Conservation (phyloP, 2,888 invertebrate species). For the Diarsia rubi region DNA sequence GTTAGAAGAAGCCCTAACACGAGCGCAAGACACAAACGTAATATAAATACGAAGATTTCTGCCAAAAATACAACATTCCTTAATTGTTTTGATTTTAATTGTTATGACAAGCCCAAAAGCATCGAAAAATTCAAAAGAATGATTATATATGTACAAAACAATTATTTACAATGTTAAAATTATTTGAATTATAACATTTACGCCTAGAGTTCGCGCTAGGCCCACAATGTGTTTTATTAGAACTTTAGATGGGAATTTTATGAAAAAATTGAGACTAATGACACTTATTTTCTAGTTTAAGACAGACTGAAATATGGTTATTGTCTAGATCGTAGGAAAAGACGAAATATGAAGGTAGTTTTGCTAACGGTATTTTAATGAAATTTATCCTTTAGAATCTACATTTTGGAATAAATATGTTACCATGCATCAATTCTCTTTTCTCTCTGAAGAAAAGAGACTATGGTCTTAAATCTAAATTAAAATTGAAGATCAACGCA, state of each 20-base stretch:
- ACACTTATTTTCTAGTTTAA: slow-evolving; percentile 14
- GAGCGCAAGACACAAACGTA: not conserved
- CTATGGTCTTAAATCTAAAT: too few relatives aligned
- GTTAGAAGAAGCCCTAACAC: not conserved
- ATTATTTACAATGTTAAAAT: not conserved
- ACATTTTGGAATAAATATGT: not conserved
- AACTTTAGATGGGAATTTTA: slow-evolving; percentile 23
- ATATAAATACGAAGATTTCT: not conserved
- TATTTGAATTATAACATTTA: not conserved
- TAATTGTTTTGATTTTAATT: not conserved
- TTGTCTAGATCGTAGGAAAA: not conserved
- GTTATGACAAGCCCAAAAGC: not conserved
- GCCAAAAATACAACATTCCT: not conserved
- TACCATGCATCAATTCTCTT: not conserved
- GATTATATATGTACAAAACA: not conserved
- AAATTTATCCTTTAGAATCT: not conserved
- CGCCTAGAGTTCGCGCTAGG: not conserved
- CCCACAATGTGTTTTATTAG: slow-evolving; percentile 9
- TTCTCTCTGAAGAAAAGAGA: not conserved
- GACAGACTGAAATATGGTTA: not conserved
- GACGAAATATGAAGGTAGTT: slow-evolving; percentile 2
- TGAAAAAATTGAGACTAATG: slow-evolving; percentile 29
- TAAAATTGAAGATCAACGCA: too few relatives aligned
- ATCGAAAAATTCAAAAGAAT: not conserved
- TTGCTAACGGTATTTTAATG: not conserved